phyloP scores from a whole-genome alignment of 2,888 invertebrate genomes.

The Lepeophtheirus nordmannii region DNA sequence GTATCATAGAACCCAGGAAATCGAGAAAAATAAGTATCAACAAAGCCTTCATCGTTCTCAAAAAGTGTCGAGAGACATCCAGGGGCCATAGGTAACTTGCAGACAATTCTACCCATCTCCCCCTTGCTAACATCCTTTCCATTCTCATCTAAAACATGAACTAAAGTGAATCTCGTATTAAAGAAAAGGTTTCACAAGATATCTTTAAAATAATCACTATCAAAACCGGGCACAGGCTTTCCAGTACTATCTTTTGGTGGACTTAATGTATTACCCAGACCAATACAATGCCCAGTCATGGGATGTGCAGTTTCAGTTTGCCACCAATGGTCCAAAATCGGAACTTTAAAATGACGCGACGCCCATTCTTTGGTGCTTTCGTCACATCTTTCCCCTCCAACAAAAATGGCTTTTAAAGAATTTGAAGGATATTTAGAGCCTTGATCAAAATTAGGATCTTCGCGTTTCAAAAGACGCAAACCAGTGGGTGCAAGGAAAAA shows the following conservation, averaged over 20 bases:
- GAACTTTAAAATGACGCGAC: conserved; percentile 50
- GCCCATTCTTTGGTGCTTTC: conserved; percentile 70
- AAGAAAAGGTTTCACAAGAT: too few species aligned
- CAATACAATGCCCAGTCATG: conserved; percentile 66
- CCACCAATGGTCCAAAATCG: conserved; percentile 88
- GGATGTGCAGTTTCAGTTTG: conserved; percentile 88
- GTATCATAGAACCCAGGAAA: conserved; percentile 80
- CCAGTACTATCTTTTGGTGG: conserved; percentile 66
- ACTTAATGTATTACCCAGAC: conserved; percentile 47
- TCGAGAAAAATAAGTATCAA: conserved; percentile 61
- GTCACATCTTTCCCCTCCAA: conserved; percentile 86
- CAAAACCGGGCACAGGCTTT: conserved; percentile 71
- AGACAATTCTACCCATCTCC: conserved; percentile 66
- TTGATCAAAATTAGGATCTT: conserved; percentile 54
- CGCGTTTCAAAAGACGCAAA: conserved; percentile 63
- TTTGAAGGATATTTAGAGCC: conserved; percentile 35
- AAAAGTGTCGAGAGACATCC: conserved; percentile 71
- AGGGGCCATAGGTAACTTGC: conserved; percentile 73
- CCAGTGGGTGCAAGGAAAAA: conserved; percentile 83
- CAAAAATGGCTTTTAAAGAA: conserved; percentile 42
- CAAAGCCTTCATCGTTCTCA: conserved; percentile 59
- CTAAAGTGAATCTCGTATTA: conserved; percentile 36
- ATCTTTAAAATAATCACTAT: conserved; percentile 41
- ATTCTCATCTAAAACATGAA: conserved; percentile 49
- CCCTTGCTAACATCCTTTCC: conserved; percentile 50